Evolutionary conservation across 2,888 invertebrate species (phyloP), one percentile per base, ranked within the genome.

Genomic region (Dexiosoma caninum): DNA sequence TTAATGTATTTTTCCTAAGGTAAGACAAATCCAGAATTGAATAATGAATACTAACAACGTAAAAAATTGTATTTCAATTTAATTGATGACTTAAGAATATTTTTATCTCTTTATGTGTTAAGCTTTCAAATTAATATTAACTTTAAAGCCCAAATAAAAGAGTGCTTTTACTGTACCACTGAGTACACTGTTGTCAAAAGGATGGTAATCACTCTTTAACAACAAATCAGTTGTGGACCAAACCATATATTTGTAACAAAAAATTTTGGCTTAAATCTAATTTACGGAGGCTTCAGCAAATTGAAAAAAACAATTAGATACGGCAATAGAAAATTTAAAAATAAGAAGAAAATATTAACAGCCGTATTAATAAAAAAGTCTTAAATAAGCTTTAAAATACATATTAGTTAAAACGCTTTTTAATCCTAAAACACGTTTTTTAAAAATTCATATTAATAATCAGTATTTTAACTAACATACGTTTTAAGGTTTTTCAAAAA

Each of bases 1-100:
- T 95, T 94, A 83, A 97, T 91, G 91, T 97, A 97, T 88, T 95
- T 96, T 91, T 97, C 97, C 95, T 95, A 69, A 42, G 55, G 66
- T 12, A 49, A 10, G 67, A 44, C 8, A 62, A 72, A 46, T n/a
- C n/a, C n/a, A 62, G 19, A 35, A 55, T 23, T 16, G 12, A 37
- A 16, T 9, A 10, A 10, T n/a, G n/a, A 32, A 62, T 14, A 3
- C n/a, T 40, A n/a, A 21, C 32, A 46, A 30, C 7, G 37, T 77
- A 82, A 80, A 35, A 55, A 72, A 49, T 64, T 64, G 64, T 10
- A 10, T 49, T 55, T 30, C 19, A 35, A 32, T 40, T 27, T 23
- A 21, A 23, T 23, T 12, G 30, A 30, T 10, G n/a, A n/a, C 21
- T 46, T n/a, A 0, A 12, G 10, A 14, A 16, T 14, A 16, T n/a